phyloP scores from a whole-genome alignment of 1,140 invertebrate species.

The Colletes latitarsis region DNA sequence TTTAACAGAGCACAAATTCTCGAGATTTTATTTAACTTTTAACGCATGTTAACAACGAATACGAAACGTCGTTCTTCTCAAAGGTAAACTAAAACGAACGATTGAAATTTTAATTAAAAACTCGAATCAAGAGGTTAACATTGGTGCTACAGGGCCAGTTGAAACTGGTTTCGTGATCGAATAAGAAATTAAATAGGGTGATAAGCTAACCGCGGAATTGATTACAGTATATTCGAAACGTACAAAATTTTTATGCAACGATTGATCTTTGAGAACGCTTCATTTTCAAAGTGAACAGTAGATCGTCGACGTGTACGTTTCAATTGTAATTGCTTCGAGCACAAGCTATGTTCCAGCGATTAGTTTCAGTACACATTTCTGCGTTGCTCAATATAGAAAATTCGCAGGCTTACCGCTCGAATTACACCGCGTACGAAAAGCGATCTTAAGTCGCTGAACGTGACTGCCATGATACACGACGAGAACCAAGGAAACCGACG shows the following conservation, averaged over 20 bases:
- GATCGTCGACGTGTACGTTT: constrained; percentile 60
- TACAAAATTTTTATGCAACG: not conserved
- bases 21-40: not conserved
- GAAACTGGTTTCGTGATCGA: constrained; percentile 2
- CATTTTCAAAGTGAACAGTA: not conserved
- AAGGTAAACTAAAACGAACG: not conserved
- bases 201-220: constrained; percentile 6
- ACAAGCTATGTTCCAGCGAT: constrained; percentile 34
- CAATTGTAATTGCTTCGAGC: constrained; percentile 34
- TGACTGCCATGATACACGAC: not conserved
- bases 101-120: not conserved
- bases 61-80: not conserved
- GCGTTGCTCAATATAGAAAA: constrained; percentile 42
- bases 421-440: not conserved
- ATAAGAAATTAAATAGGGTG: constrained; percentile 7
- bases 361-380: constrained; percentile 7
- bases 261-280: not conserved
- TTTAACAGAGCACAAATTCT: constrained; percentile 17
- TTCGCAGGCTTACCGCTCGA: not conserved
- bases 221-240: not conserved
- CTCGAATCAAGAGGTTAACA: not conserved
- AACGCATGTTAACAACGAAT: not conserved
- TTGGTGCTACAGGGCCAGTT: constrained; percentile 19
- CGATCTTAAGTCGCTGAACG: not conserved
- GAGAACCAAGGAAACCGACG: not conserved